Base-by-base conservation (phyloP, 2,888 invertebrate genomes). In the Dastarcus helophoroides region DNA sequence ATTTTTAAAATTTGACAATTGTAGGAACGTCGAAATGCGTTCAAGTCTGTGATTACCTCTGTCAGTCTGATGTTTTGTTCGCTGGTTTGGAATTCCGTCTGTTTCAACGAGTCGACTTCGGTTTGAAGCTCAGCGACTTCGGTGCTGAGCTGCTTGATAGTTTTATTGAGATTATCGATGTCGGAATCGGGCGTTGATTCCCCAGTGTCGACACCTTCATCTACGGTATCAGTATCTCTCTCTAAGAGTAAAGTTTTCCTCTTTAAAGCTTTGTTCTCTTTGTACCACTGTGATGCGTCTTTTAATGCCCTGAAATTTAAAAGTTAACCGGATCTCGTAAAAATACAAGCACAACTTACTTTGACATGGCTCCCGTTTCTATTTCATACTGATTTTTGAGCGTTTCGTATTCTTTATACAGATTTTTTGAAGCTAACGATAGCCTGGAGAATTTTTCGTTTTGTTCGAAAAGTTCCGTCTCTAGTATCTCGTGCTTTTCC, bases 251-350 rank as follows among this genome's bases (percentile, higher is more conserved):
- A 69, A 38, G 79, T 80, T 40, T 71, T 68, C 9, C 82, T 59
- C 56, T 80, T 79, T 29, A 82, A 55, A 48, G 74, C 73, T 36
- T 78, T 74, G 51, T 81, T 81, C 61, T 81, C 78, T 38, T 76
- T 75, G 63, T 81, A 81, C 80, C 81, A 82, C 62, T 79, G 67
- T 2, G 71, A 68, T 0, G 78, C 77, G 35, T 76, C 76, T 37
- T 73, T 73, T 65, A 78, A 68, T 28, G 77, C 76, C 64, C 77
- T 73, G 56, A 21, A 49, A 48, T n/a, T 8, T 19, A 19, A 19
- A 19, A 7, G 19, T 19, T 19, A 8, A 19, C 6, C 19, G 6
- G 19, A 19, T 19, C 6, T 19, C 6, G 8, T 19, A 19, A 8
- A n/a, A n/a, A n/a, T n/a, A n/a, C n/a, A n/a, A n/a, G n/a, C n/a